Conservation (phyloP, 1,140 invertebrate species). For the Apocrypta bakeri region DNA sequence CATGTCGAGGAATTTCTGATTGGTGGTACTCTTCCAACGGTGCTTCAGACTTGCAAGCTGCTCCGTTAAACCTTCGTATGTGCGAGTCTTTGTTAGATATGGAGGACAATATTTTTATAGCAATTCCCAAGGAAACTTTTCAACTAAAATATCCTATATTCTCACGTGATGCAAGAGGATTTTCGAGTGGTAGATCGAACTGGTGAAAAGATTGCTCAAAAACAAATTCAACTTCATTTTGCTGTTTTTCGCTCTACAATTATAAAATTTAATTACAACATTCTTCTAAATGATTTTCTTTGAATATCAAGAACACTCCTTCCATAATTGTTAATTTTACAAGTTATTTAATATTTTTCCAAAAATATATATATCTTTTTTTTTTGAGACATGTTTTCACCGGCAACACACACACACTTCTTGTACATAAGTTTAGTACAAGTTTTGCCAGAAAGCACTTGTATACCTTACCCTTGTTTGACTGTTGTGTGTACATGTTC, state of each 20-base stretch:
- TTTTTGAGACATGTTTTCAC: constrained; percentile 46
- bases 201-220: constrained; percentile 47
- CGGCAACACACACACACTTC: constrained; percentile 17
- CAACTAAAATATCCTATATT: constrained; percentile 29
- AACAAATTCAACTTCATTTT: not conserved
- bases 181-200: constrained; percentile 30
- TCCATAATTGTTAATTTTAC: not conserved
- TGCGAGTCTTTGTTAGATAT: constrained; percentile 49
- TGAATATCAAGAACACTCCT: no score
- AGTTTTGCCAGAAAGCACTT: constrained; percentile 42
- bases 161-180: constrained; percentile 23
- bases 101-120: constrained; percentile 52
- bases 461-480: constrained; percentile 32
- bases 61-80: constrained; percentile 29
- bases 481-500: constrained; percentile 40
- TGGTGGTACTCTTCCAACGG: constrained; percentile 43
- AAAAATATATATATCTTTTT: not conserved
- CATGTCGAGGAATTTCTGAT: constrained; percentile 34
- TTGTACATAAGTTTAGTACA: constrained; percentile 51
- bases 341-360: not conserved
- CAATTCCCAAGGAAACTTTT: constrained; percentile 28
- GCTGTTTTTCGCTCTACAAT: not conserved
- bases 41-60: constrained; percentile 4
- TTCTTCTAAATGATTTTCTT: no score
- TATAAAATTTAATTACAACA: not conserved